phyloP scores from a whole-genome alignment of 2,113 vertebrate species.

The Aythya baeri region DNA sequence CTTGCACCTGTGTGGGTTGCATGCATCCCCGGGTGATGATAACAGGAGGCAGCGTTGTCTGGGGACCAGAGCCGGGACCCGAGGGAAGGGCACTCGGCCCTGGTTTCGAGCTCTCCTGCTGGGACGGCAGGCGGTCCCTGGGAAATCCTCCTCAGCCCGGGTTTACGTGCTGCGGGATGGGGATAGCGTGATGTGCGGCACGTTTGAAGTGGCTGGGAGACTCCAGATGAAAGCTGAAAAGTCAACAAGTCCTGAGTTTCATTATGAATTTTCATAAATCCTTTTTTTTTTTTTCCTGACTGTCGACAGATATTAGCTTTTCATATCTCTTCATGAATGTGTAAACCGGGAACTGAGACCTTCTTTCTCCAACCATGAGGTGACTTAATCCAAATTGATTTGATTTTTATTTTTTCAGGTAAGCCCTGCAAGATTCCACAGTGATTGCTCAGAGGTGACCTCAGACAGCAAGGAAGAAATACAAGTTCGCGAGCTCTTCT shows the following conservation, averaged over 20 bases:
- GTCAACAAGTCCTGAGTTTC: background rate
- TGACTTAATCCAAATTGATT: background rate
- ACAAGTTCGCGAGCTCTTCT: background rate
- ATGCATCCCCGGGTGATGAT: background rate
- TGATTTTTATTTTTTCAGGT: background rate
- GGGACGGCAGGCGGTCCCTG: accelerated
- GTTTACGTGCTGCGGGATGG: background rate
- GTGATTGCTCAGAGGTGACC: background rate
- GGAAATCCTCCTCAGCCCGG: background rate
- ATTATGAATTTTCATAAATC: background rate
- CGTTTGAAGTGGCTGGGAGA: background rate
- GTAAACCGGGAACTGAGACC: background rate
- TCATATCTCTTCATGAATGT: background rate
- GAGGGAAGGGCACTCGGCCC: background rate
- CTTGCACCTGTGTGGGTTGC: background rate
- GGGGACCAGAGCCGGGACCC: background rate
- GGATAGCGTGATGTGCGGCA: accelerated
- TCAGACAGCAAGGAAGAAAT: background rate
- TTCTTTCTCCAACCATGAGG: background rate
- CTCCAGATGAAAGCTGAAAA: background rate
- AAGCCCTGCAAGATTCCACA: background rate
- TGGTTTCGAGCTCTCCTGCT: background rate
- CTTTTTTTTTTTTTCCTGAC: background rate
- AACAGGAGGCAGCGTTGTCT: background rate
- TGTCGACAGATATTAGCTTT: background rate